Conservation (phyloP, 2,888 invertebrate species). For the Bugula neritina region DNA sequence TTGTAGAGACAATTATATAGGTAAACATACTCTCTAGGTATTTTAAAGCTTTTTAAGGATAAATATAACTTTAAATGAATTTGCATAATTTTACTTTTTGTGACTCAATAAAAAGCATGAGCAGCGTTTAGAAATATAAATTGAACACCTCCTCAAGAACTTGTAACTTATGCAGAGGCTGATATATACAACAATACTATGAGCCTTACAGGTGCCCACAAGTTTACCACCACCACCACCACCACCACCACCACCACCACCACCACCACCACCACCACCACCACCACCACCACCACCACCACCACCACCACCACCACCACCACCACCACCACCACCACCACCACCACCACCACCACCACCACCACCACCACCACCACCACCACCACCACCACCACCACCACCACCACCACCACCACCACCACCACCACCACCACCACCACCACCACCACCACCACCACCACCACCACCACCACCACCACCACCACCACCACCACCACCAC, state of each 20-base stretch:
- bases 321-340: conserved; percentile 34
- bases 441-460: conserved; percentile 42
- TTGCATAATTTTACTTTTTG: too few relatives aligned
- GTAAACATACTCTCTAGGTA: too few relatives aligned
- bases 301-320: conserved; percentile 30
- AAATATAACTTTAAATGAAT: too few relatives aligned
- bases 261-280: conserved; percentile 39
- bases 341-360: conserved; percentile 38
- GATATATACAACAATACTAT: too few relatives aligned
- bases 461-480: conserved; percentile 33
- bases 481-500: conserved; percentile 7
- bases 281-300: conserved; percentile 39
- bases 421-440: conserved; percentile 34
- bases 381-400: conserved; percentile 39
- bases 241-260: conserved; percentile 55
- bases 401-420: conserved; percentile 43
- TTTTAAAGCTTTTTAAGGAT: too few relatives aligned
- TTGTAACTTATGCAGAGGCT: too few relatives aligned
- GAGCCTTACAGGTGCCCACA: too few relatives aligned
- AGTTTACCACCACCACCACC: conserved; percentile 29
- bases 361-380: conserved; percentile 36
- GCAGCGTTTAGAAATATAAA: too few relatives aligned
- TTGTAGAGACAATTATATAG: too few relatives aligned
- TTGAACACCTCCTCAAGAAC: too few relatives aligned
- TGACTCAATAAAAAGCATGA: too few relatives aligned